Evolutionary conservation across 2,888 invertebrate species (phyloP), one percentile per base, ranked within the genome.

Genomic region (Macrosoma leucophasiata): DNA sequence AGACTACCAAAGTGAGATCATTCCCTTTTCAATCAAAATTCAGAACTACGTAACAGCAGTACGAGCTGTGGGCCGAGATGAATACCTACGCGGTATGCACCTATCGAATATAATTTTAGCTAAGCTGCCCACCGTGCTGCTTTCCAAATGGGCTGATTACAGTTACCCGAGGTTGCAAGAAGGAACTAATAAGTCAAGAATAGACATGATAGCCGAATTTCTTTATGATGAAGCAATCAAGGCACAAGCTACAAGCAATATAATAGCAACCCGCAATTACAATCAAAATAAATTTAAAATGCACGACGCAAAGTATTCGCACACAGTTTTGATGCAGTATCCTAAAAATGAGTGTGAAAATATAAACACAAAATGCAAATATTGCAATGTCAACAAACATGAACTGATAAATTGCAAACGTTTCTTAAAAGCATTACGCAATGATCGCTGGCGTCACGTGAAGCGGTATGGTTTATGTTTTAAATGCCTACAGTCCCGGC

Each of bases 131-230:
- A 36, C 44, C 3, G 33, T 43, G 2, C 20, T 50, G 3, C 7
- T 51, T 3, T 29, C 48, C 2, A 52, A 49, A 33, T 50, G 51
- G 50, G 9, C 50, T 3, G 54, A 57, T 17, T 54, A 53, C 24
- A 46, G 48, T 32, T 54, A 41, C 15, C 31, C 41, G 2, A 14
- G 39, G 5, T 39, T 47, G 3, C 23, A 22, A 4, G 31, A 36
- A 20, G 23, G 21, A 3, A n/a, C n/a, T n/a, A 26, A 18, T 2
- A 44, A 42, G 19, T n/a, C 43, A 8, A 35, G 40, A 17, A 10
- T 52, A 2, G 47, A 41, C 1, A 34, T 50, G 6, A 24, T 53
- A 9, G 36, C 49, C 1, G 47, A 53, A 0, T 50, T 51, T 29
- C 37, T 52, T n/a, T 33, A 4, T 14, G 20, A 39, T 5, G 49